phyloP scores from a whole-genome alignment of 53 echinoderm and acorn worm genomes.

The Henricia sp. region DNA sequence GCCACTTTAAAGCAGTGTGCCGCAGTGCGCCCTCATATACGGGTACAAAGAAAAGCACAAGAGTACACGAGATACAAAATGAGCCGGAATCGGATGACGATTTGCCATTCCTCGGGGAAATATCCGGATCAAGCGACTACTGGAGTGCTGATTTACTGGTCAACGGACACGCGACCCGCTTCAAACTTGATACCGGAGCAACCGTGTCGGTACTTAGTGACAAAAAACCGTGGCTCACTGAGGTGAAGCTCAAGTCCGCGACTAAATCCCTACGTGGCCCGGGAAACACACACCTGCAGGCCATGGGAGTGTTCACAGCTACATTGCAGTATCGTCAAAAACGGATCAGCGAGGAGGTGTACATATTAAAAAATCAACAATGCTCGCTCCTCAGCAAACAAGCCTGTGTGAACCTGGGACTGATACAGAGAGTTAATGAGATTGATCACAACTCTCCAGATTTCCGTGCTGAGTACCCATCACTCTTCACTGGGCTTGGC shows the following conservation, averaged over 20 bases:
- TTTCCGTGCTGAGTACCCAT: slow-evolving; percentile 41
- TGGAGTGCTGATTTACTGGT: slow-evolving; percentile 67
- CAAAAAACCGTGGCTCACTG: slow-evolving; percentile 18
- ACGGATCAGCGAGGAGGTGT: background rate
- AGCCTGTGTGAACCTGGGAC: slow-evolving; percentile 1
- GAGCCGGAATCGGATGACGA: slow-evolving; percentile 16
- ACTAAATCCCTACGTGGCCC: background rate
- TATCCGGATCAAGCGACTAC: background rate
- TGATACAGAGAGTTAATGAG: background rate
- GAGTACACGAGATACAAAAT: slow-evolving; percentile 40
- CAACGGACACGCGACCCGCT: slow-evolving; percentile 35
- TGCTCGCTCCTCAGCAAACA: slow-evolving; percentile 2
- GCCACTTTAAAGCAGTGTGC: slow-evolving; percentile 49
- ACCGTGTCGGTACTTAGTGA: slow-evolving; percentile 1
- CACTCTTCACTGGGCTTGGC: slow-evolving; percentile 38
- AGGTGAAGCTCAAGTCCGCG: background rate
- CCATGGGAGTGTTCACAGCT: background rate
- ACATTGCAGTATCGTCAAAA: background rate
- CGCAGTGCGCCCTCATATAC: slow-evolving; percentile 30
- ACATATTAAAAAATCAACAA: background rate
- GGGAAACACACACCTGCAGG: background rate
- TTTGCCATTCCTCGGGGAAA: slow-evolving; percentile 41
- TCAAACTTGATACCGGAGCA: slow-evolving; percentile 20
- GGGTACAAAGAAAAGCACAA: slow-evolving; percentile 5
- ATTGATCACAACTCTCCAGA: background rate